Base-by-base conservation (phyloP, 2,797 vertebrate genomes). In the Pygocentrus nattereri region DNA sequence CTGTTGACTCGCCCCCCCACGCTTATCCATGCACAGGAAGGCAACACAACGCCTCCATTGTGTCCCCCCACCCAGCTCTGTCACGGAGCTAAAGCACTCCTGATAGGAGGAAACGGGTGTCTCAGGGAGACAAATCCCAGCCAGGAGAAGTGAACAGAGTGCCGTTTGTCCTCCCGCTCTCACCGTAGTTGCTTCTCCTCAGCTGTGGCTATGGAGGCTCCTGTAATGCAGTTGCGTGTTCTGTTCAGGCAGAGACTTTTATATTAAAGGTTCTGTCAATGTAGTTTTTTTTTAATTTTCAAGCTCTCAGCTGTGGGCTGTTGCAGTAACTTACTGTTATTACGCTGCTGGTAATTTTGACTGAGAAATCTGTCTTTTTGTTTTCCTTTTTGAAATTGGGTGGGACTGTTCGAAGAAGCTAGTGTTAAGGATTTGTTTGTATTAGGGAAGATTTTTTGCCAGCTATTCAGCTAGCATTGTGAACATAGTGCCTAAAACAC, bases 31-130 rank as follows among this genome's bases (percentile, higher is more conserved):
- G 71, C 95, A 94, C 96, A 94, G 96, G 95, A 90, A 90, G 78
- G 88, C 92, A 93, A 94, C 94, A 97, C 96, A 95, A 97, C 96
- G 96, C 95, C 92, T 89, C 93, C 95, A 98, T 99, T 98, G 97
- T 98, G 95, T 95, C 92, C 90, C 67, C 81, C 73, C 76, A 50
- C 81, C 71, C 76, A 90, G 87, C 91, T 93, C 95, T 95, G 93
- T 92, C 87, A 87, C 85, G 88, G 89, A 92, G 92, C 92, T 93
- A 92, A 90, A 92, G 91, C 92, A 90, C 73, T 85, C 91, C 93
- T 91, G 90, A 93, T 94, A 91, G 93, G 92, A 94, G 93, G 94
- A 95, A 94, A 92, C 90, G 89, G 93, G 91, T 93, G 94, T 93
- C 92, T 94, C 86, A 86, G 88, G 83, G 90, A 93, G 91, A 93